Conservation (phyloP, 2,888 invertebrate species). For the Neelides folsomi region DNA sequence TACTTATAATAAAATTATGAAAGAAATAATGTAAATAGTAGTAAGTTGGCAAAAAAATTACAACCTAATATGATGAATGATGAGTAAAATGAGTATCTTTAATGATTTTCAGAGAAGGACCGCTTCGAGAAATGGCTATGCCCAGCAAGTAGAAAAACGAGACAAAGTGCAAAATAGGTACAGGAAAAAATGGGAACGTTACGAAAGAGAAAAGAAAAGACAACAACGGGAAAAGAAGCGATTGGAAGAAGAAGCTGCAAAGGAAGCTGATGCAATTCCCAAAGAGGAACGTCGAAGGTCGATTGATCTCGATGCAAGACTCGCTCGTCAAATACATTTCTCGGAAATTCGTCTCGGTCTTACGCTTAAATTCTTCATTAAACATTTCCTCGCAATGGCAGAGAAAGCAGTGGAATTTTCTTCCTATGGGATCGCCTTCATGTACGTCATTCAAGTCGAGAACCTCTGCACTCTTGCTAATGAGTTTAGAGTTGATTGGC, state of each 20-base stretch:
- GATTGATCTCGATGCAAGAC: conserved; percentile 19
- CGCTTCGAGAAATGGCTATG: conserved; percentile 6
- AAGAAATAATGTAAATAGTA: too few species aligned
- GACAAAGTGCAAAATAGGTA: conserved; percentile 33
- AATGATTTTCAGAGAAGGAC: conserved; percentile 1
- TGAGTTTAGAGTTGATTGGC: conserved; percentile 1
- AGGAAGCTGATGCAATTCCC: conserved; percentile 18
- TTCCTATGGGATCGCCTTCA: conserved; percentile 48
- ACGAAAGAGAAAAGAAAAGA: conserved; percentile 44
- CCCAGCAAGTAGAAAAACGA: conserved; percentile 4
- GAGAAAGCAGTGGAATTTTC: conserved; percentile 50
- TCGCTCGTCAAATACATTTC: conserved; percentile 11
- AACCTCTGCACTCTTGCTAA: conserved; percentile 49
- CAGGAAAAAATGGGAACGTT: conserved; percentile 38
- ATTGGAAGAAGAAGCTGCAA: conserved; percentile 17
- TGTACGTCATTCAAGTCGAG: conserved; percentile 57
- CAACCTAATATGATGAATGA: too few species aligned
- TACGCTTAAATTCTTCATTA: conserved; percentile 52
- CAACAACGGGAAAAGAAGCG: conserved; percentile 39
- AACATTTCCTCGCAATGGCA: conserved; percentile 58
- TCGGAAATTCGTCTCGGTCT: conserved; percentile 11
- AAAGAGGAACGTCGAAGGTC: conserved; percentile 18
- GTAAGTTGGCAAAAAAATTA: too few species aligned
- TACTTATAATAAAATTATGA: too few species aligned
- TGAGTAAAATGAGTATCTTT: too few species aligned